These are phyloP conservation scores for Sarcophilus harrisii DNA, from an alignment of 2,797 vertebrate genomes.

Conservation along the genomic window DNA sequence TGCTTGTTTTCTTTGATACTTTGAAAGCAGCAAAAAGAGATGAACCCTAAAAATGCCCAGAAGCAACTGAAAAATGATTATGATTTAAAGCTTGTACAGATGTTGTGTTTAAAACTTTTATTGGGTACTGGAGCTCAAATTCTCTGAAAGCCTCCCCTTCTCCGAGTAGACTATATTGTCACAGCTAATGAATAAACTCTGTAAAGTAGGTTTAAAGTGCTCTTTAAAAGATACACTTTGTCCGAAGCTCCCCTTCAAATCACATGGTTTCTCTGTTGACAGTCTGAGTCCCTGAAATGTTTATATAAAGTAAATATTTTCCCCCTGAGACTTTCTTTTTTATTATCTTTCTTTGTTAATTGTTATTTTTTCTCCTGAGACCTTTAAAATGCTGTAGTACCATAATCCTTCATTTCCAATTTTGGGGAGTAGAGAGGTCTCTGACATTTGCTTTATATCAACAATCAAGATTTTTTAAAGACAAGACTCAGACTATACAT, in stretches of 20 bases:
- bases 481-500: not conserved
- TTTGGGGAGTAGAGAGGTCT: not conserved
- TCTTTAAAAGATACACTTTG: not conserved
- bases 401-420: not conserved
- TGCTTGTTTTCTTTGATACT: not conserved
- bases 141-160: not conserved
- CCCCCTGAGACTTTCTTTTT: not conserved
- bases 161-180: not conserved
- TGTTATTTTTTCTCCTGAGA: not conserved
- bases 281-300: not conserved
- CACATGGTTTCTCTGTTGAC: conserved; percentile 2
- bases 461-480: not conserved
- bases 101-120: not conserved
- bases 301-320: conserved; percentile 4
- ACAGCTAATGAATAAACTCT: not conserved
- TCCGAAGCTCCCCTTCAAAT: not conserved
- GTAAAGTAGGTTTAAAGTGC: not conserved
- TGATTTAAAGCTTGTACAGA: not conserved
- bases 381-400: not conserved
- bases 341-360: not conserved
- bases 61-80: not conserved
- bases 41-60: not conserved
- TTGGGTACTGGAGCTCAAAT: not conserved
- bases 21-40: not conserved
- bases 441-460: not conserved